phyloP scores from a whole-genome alignment of 2,888 invertebrate species.

The Leucoma salicis region DNA sequence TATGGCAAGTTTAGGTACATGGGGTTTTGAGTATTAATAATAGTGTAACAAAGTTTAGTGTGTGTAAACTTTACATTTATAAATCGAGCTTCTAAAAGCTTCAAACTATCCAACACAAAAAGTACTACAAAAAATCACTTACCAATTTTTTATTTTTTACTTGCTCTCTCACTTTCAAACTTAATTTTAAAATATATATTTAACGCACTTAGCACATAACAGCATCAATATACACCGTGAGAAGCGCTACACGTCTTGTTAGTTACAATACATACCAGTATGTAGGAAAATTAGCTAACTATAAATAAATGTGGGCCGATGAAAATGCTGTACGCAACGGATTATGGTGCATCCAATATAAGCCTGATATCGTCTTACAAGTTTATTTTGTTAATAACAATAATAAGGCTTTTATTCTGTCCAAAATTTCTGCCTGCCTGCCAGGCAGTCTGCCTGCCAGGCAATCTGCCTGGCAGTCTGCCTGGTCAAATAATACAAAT shows the following conservation, averaged over 20 bases:
- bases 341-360: slow-evolving; percentile 27
- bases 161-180: neutral
- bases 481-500: too few relatives aligned
- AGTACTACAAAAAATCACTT: neutral
- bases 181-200: neutral
- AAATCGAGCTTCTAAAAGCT: too few relatives aligned
- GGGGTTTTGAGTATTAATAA: too few relatives aligned
- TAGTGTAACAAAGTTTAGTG: too few relatives aligned
- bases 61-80: too few relatives aligned
- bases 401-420: too few relatives aligned
- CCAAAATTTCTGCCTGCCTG: too few relatives aligned
- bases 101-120: too few relatives aligned
- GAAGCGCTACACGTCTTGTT: slow-evolving; percentile 18
- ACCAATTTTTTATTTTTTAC: neutral
- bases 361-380: too few relatives aligned
- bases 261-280: slow-evolving; percentile 20
- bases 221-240: slow-evolving; percentile 7
- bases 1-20: too few relatives aligned
- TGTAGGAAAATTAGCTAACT: slow-evolving; percentile 42
- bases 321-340: slow-evolving; percentile 46
- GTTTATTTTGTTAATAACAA: neutral
- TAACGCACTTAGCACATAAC: slow-evolving; percentile 1
- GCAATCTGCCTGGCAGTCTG: too few relatives aligned
- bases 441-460: too few relatives aligned
- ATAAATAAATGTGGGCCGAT: slow-evolving; percentile 49